Percentiles rank a stretch among this genome's conserved stretches.
These are phyloP conservation scores for Takifugu ocellatus DNA, from an alignment of 2,797 vertebrate genomes.

Conservation along the genomic window DNA sequence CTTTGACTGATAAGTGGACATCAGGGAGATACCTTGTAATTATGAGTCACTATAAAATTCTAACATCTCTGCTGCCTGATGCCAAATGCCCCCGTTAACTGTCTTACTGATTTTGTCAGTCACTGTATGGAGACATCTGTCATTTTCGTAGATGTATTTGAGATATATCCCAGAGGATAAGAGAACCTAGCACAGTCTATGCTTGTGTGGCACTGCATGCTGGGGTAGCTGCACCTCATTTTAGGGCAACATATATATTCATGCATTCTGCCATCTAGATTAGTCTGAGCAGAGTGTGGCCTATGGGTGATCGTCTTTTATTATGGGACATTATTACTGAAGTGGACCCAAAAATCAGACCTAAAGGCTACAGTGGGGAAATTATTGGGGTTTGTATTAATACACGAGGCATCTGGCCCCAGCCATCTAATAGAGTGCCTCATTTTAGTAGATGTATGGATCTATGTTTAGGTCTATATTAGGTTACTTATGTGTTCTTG, in stretches of 20 bases:
- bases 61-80: constrained; percentile 49
- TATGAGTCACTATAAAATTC: constrained; percentile 42
- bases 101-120: constrained; percentile 21
- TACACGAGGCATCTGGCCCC: constrained; percentile 52
- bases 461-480: constrained; percentile 49
- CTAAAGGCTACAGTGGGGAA: constrained; percentile 51
- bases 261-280: constrained; percentile 52
- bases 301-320: constrained; percentile 50
- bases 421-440: constrained; percentile 60
- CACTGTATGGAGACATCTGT: too few relatives aligned
- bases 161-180: constrained; percentile 4
- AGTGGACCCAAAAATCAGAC: constrained; percentile 60
- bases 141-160: too few relatives aligned
- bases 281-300: constrained; percentile 39
- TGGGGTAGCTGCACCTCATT: too few relatives aligned
- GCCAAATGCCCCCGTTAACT: constrained; percentile 21
- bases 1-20: constrained; percentile 43
- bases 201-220: constrained; percentile 2
- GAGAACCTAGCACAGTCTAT: constrained; percentile 17
- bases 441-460: constrained; percentile 42
- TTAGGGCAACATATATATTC: constrained; percentile 55
- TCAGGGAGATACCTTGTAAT: constrained; percentile 31
- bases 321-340: constrained; percentile 61
- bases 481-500: constrained; percentile 27
- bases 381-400: constrained; percentile 61